Conservation (phyloP, 1,140 invertebrate species). For the Drosophila pandora region DNA sequence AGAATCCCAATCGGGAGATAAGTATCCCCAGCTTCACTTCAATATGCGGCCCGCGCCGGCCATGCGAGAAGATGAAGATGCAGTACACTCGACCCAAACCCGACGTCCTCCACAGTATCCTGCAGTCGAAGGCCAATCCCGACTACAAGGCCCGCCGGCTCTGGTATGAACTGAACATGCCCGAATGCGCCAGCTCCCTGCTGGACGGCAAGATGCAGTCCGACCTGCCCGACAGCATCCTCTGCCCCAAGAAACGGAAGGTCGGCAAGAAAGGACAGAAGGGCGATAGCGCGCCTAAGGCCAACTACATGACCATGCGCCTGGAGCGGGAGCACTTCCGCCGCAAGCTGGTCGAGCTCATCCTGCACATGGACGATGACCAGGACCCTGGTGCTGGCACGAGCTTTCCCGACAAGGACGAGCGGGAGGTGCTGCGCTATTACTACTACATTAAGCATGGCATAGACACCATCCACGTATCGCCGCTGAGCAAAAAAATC, state of each 20-base stretch:
- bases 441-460: slow-evolving; percentile 96
- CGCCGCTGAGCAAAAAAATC: slow-evolving; percentile 89
- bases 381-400: slow-evolving; percentile 73
- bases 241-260: slow-evolving; percentile 34
- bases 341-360: slow-evolving; percentile 89
- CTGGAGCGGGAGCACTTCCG: slow-evolving; percentile 93
- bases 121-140: slow-evolving; percentile 76
- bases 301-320: slow-evolving; percentile 84
- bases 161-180: slow-evolving; percentile 83
- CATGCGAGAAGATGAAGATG: slow-evolving; percentile 69
- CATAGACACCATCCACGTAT: slow-evolving; percentile 93
- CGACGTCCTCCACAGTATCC: slow-evolving; percentile 70
- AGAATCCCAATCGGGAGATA: slow-evolving; percentile 59
- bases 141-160: slow-evolving; percentile 75
- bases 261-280: slow-evolving; percentile 22
- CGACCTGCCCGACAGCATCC: slow-evolving; percentile 70
- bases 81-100: slow-evolving; percentile 76
- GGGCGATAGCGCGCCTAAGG: slow-evolving; percentile 18
- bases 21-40: slow-evolving; percentile 63
- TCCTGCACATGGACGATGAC: slow-evolving; percentile 85
- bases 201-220: slow-evolving; percentile 74
- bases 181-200: slow-evolving; percentile 71
- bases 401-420: slow-evolving; percentile 85
- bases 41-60: slow-evolving; percentile 52
- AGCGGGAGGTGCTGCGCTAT: slow-evolving; percentile 91